phyloP scores from a whole-genome alignment of 1,140 invertebrate species.

The Hirudo medicinalis region DNA sequence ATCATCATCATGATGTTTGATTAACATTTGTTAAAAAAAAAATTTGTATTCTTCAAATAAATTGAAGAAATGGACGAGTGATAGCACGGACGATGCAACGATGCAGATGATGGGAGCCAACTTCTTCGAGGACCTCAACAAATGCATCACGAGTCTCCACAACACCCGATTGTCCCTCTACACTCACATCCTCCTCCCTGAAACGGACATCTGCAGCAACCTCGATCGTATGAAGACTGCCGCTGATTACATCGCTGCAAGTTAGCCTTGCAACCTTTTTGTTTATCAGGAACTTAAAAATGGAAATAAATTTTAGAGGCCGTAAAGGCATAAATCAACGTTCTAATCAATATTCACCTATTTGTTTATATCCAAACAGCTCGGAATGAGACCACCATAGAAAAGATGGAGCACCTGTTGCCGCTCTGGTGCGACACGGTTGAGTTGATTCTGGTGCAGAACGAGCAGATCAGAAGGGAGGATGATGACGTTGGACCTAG shows the following conservation, averaged over 20 bases:
- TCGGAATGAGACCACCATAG: slow-evolving; percentile 34
- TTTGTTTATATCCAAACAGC: slow-evolving; percentile 23
- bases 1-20: not conserved
- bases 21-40: too few species aligned
- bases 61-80: slow-evolving; percentile 8
- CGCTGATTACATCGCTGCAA: slow-evolving; percentile 37
- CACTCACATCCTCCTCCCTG: slow-evolving; percentile 37
- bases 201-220: slow-evolving; percentile 32
- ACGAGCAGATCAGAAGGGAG: slow-evolving; percentile 67
- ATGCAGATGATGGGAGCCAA: slow-evolving; percentile 26
- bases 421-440: slow-evolving; percentile 38
- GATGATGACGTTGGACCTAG: slow-evolving; percentile 77
- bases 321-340: too few species aligned
- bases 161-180: slow-evolving; percentile 37
- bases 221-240: slow-evolving; percentile 33
- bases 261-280: slow-evolving; percentile 14
- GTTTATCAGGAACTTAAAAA: not conserved
- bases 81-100: not conserved
- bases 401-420: slow-evolving; percentile 37
- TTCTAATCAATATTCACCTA: too few species aligned
- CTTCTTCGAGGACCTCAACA: slow-evolving; percentile 39
- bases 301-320: too few species aligned
- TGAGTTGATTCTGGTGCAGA: slow-evolving; percentile 39
- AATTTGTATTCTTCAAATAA: not conserved
- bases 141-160: slow-evolving; percentile 35